Percentiles rank a stretch among this genome's conserved stretches.
Evolutionary conservation across 1,140 invertebrate species (phyloP).

Genomic region (Diorhabda elongata): DNA sequence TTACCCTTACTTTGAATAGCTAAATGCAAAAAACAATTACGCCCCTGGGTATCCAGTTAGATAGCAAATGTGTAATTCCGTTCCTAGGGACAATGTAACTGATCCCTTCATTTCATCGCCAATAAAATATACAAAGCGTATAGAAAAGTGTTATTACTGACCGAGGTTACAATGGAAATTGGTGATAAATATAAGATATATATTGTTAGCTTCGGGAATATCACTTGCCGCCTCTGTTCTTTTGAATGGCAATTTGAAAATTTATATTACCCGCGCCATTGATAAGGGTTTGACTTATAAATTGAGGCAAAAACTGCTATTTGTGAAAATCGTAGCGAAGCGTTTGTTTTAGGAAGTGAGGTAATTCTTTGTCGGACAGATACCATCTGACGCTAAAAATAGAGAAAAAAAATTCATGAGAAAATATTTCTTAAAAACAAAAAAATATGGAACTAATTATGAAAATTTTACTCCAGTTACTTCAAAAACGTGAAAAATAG

Average conservation of each 20-base stretch:
- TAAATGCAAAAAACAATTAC: not conserved
- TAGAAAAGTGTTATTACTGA: conserved; percentile 43
- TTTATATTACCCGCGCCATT: conserved; percentile 44
- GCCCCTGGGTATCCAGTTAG: conserved; percentile 11
- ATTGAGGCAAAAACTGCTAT: conserved; percentile 44
- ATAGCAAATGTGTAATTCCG: conserved; percentile 42
- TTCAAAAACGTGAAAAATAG: no score
- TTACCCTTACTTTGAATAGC: no score
- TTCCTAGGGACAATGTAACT: conserved; percentile 37
- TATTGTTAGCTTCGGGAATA: conserved; percentile 33
- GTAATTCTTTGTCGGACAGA: conserved; percentile 24
- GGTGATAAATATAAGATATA: conserved; percentile 40
- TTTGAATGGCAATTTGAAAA: conserved; percentile 36
- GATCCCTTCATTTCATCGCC: conserved; percentile 28
- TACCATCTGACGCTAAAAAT: conserved; percentile 30
- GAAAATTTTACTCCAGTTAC: no score
- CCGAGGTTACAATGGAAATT: conserved; percentile 29
- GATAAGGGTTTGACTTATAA: conserved; percentile 45
- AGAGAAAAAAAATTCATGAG: conserved; percentile 10
- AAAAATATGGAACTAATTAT: no score
- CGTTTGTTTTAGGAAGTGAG: conserved; percentile 35
- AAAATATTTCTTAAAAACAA: no score
- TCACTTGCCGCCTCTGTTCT: conserved; percentile 18
- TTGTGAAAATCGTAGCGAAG: conserved; percentile 35
- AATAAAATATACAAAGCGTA: conserved; percentile 43